phyloP scores from a whole-genome alignment of 2,888 invertebrate species.

The Trypoxylon attenuatum region DNA sequence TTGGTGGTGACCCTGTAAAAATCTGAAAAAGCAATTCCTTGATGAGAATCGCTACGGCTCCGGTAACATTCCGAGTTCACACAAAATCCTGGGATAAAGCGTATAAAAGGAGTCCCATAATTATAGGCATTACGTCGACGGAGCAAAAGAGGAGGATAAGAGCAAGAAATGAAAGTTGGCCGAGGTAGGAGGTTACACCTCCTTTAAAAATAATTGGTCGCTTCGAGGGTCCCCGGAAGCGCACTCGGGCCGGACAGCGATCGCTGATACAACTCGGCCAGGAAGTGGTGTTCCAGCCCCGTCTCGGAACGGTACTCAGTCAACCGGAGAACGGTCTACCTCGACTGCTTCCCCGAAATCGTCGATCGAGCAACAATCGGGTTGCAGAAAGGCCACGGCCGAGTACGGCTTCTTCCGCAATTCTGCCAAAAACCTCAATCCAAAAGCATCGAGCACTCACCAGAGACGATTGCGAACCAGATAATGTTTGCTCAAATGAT shows the following conservation, averaged over 20 bases:
- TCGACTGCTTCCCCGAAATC: slow-evolving; percentile 52
- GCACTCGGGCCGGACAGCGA: slow-evolving; percentile 17
- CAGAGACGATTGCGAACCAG: slow-evolving; percentile 15
- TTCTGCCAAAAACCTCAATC: neutral
- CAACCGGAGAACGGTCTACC: neutral
- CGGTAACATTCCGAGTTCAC: no score
- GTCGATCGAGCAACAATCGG: slow-evolving; percentile 34
- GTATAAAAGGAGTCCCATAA: neutral
- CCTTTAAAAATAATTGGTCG: slow-evolving; percentile 62
- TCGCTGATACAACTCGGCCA: slow-evolving; percentile 33
- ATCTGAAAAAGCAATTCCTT: no score
- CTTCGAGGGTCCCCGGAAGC: slow-evolving; percentile 17
- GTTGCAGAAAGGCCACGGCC: slow-evolving; percentile 7
- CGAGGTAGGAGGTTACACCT: slow-evolving; percentile 33
- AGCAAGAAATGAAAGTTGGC: slow-evolving; percentile 40
- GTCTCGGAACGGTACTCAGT: slow-evolving; percentile 17
- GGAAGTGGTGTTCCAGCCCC: slow-evolving; percentile 25
- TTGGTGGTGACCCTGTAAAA: no score
- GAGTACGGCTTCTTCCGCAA: neutral
- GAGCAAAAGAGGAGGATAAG: neutral
- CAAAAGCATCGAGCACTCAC: neutral
- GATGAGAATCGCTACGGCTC: no score
- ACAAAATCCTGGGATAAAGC: neutral
- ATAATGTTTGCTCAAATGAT: slow-evolving; percentile 22
- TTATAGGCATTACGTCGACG: neutral